phyloP scores from a whole-genome alignment of 2,113 vertebrate species.

The Arenaria interpres region DNA sequence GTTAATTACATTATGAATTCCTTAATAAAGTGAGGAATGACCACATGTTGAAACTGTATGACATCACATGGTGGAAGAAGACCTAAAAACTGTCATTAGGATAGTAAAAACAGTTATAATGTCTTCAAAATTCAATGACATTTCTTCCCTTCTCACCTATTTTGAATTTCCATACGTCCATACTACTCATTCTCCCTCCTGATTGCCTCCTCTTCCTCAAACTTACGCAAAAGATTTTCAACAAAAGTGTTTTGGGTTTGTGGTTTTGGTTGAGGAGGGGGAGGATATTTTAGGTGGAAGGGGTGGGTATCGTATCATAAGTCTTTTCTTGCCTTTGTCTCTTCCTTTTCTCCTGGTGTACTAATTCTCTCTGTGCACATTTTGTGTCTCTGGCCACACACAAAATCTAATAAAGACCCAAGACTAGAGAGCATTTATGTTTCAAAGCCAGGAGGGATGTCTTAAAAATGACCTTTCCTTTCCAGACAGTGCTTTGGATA shows the following conservation, averaged over 20 bases:
- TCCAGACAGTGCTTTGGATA: not conserved
- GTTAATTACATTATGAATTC: not conserved
- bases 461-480: not conserved
- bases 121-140: not conserved
- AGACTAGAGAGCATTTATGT: not conserved
- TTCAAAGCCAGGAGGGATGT: not conserved
- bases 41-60: not conserved
- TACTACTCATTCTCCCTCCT: not conserved
- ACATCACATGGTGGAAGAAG: not conserved
- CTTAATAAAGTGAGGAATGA: not conserved
- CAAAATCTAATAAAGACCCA: not conserved
- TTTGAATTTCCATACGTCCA: not conserved
- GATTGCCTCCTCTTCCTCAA: rapidly evolving
- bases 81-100: not conserved
- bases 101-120: not conserved
- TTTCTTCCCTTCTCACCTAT: not conserved
- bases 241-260: not conserved
- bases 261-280: rapidly evolving
- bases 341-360: not conserved
- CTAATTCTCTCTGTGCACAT: not conserved
- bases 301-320: rapidly evolving
- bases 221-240: not conserved
- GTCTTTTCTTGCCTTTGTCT: not conserved
- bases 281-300: not conserved
- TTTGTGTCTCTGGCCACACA: not conserved